phyloP scores from a whole-genome alignment of 2,113 vertebrate species.

The Otocyon megalotis region DNA sequence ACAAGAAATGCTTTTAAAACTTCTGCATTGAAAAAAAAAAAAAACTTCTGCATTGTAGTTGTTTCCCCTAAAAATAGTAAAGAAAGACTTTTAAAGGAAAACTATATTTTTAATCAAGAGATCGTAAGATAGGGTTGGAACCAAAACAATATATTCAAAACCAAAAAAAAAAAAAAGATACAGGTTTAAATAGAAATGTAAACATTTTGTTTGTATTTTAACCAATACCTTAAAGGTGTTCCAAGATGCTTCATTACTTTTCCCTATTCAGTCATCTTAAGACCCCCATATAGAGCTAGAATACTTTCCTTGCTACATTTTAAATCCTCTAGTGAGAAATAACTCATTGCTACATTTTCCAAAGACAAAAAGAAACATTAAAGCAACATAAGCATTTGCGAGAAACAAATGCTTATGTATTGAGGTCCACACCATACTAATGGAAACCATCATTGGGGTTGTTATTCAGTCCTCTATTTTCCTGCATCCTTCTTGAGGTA shows the following conservation, averaged over 20 bases:
- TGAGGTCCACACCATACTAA: background rate
- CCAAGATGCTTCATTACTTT: conserved; percentile 19
- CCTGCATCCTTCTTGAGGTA: background rate
- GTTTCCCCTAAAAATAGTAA: conserved; percentile 14
- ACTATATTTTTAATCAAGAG: background rate
- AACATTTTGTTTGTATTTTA: conserved; percentile 24
- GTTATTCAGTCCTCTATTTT: background rate
- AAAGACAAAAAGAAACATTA: background rate
- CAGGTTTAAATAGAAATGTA: background rate
- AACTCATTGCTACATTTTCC: background rate
- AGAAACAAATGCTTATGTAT: background rate
- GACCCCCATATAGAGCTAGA: background rate
- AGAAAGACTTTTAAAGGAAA: conserved; percentile 39
- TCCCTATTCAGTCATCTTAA: background rate
- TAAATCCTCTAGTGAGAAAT: conserved; percentile 29
- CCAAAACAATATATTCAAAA: conserved; percentile 27
- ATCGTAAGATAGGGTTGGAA: background rate
- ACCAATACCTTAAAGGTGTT: background rate
- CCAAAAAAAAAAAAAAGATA: background rate
- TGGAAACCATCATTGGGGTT: background rate
- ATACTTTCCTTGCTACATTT: conserved; percentile 24
- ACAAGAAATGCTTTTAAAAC: conserved; percentile 22
- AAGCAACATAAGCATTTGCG: conserved; percentile 12
- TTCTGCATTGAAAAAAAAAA: background rate
- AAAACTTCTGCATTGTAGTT: background rate